These are phyloP conservation scores for Atta cephalotes DNA, from an alignment of 1,140 invertebrate species.

Conservation along the genomic window DNA sequence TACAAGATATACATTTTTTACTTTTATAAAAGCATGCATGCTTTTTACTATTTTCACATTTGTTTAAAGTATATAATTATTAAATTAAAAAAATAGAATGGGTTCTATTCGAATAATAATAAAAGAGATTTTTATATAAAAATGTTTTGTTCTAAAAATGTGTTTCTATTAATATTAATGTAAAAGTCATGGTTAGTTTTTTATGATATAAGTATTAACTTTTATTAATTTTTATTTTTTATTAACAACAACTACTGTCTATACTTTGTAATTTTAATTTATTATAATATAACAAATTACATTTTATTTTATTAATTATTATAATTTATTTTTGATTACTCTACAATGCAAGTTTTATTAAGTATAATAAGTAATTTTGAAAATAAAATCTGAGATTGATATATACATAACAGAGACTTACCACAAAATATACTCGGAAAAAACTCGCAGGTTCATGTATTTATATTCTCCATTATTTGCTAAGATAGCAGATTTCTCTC, in stretches of 20 bases:
- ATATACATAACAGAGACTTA: slow-evolving; percentile 18
- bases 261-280: background rate
- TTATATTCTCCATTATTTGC: background rate
- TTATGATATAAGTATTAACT: background rate
- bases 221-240: background rate
- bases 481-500: slow-evolving; percentile 2
- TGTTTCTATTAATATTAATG: background rate
- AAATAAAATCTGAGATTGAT: background rate
- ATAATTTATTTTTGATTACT: slow-evolving; percentile 7
- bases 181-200: background rate
- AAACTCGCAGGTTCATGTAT: slow-evolving; percentile 1
- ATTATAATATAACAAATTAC: background rate
- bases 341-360: background rate
- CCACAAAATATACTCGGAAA: slow-evolving; percentile 34
- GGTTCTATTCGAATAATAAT: background rate
- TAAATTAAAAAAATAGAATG: background rate
- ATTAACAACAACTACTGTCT: background rate
- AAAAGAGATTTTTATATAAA: background rate
- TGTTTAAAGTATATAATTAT: slow-evolving; percentile 8
- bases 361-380: slow-evolving; percentile 7
- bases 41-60: background rate
- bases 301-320: background rate
- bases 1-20: background rate
- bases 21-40: background rate
- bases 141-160: background rate